Percentiles rank a stretch among this genome's conserved stretches.
phyloP scores from a whole-genome alignment of 2,888 invertebrate genomes.

The Neoitamus cyanurus region DNA sequence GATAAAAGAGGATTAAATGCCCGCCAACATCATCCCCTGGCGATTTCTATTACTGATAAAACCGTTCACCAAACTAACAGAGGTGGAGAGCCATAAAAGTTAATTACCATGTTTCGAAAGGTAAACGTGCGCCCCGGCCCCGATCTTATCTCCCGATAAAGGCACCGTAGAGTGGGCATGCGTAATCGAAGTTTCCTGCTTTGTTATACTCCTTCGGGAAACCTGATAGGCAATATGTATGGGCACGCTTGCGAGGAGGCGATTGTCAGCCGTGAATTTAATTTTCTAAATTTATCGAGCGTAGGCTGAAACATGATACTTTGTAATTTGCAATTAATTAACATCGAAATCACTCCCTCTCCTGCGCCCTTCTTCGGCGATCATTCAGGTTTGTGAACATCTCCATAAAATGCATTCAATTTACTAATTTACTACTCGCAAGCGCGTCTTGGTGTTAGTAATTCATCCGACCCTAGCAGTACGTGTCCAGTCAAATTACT shows the following conservation, averaged over 20 bases:
- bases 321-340: neutral
- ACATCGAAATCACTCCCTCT: neutral
- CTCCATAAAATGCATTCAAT: no score
- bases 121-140: constrained; percentile 4
- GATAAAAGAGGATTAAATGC: constrained; percentile 41
- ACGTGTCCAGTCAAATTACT: no score
- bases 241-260: constrained; percentile 16
- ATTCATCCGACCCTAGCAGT: no score
- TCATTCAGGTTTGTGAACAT: no score
- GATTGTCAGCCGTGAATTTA: constrained; percentile 19
- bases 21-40: constrained; percentile 31
- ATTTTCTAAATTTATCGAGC: constrained; percentile 16
- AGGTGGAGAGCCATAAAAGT: constrained; percentile 52
- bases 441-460: no score
- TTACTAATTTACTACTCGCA: no score
- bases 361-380: no score
- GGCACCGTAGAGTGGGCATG: constrained; percentile 40
- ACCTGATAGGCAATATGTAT: constrained; percentile 19
- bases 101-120: constrained; percentile 50
- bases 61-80: constrained; percentile 32
- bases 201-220: constrained; percentile 8
- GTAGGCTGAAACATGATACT: constrained; percentile 17
- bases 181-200: constrained; percentile 29
- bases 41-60: constrained; percentile 46
- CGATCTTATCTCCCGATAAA: constrained; percentile 39